Evolutionary conservation across 2,797 vertebrate genomes (phyloP).

Genomic region (Echeneis naucrates): DNA sequence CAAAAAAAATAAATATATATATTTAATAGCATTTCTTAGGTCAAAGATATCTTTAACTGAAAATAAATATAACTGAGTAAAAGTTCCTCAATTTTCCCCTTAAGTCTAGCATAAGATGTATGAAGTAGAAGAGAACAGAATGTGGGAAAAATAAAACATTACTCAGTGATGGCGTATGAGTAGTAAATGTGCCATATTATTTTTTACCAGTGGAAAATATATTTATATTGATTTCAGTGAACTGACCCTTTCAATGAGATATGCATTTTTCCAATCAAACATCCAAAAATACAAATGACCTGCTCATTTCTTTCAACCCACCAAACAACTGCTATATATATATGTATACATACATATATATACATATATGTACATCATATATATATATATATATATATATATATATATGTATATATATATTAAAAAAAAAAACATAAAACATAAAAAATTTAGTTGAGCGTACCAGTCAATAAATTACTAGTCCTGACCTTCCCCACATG

Average conservation of each 20-base stretch:
- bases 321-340: neutral
- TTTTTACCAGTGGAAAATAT: neutral
- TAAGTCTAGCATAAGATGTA: neutral
- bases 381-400: too few species aligned
- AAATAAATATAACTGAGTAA: neutral
- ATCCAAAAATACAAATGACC: neutral
- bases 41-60: neutral
- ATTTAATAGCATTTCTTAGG: neutral
- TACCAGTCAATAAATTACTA: slow-evolving; percentile 49
- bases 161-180: neutral
- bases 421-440: slow-evolving; percentile 40
- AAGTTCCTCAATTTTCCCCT: neutral
- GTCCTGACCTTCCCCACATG: slow-evolving; percentile 40
- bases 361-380: too few species aligned
- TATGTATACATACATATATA: too few species aligned
- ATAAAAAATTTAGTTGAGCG: slow-evolving; percentile 34
- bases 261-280: neutral
- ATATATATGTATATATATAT: too few species aligned
- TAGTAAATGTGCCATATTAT: neutral
- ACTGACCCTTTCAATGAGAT: slow-evolving; percentile 13
- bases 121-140: neutral
- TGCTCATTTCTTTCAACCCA: neutral
- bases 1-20: too few species aligned
- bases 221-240: slow-evolving; percentile 2
- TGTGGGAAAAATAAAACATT: neutral